Conservation (phyloP, 2,888 invertebrate genomes). For the Agrenia bidenticulata region DNA sequence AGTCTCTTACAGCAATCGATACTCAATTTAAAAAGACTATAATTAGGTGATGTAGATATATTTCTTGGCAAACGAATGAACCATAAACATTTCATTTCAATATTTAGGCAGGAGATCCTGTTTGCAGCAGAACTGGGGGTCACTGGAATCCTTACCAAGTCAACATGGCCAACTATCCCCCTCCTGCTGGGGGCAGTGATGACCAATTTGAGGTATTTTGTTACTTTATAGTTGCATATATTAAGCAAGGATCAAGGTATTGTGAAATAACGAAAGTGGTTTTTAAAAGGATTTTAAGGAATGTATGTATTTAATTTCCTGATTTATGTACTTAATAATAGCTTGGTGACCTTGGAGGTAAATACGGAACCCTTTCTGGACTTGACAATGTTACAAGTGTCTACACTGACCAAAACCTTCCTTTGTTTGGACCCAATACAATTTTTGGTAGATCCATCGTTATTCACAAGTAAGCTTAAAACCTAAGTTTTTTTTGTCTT, state of each 20-base stretch:
- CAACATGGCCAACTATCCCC: slow-evolving; percentile 57
- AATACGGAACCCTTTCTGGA: slow-evolving; percentile 67
- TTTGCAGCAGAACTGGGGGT: slow-evolving; percentile 70
- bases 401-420: slow-evolving; percentile 83
- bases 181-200: slow-evolving; percentile 68
- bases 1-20: too few relatives aligned
- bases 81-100: background rate
- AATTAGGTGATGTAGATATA: too few relatives aligned
- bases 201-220: slow-evolving; percentile 74
- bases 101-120: slow-evolving; percentile 48
- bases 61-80: too few relatives aligned
- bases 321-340: slow-evolving; percentile 16
- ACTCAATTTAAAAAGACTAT: too few relatives aligned
- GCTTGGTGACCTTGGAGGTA: slow-evolving; percentile 85
- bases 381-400: slow-evolving; percentile 54
- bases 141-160: slow-evolving; percentile 72
- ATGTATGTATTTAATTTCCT: background rate
- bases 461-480: slow-evolving; percentile 62
- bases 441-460: slow-evolving; percentile 78
- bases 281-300: background rate
- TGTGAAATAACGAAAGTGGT: background rate
- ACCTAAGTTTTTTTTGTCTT: background rate
- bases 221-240: background rate
- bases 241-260: background rate
- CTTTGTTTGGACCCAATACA: slow-evolving; percentile 75